Evolutionary conservation across 37 sponge, comb jelly and placozoan genomes (phyloP).

Genomic region (Tethya wilhelma): DNA sequence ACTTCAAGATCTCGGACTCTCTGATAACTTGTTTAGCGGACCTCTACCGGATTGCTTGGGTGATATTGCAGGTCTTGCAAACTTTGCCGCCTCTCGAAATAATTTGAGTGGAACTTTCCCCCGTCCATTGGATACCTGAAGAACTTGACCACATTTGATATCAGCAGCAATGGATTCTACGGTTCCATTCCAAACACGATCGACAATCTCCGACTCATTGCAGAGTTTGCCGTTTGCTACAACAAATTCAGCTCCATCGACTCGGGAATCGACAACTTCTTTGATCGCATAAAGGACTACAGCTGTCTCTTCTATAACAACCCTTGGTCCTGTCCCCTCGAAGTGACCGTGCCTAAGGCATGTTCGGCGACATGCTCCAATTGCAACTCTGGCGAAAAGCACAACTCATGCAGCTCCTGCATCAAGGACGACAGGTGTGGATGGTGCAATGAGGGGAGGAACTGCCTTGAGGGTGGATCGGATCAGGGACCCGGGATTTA

Average conservation of each 20-base stretch:
- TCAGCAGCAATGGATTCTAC: conserved; percentile 57
- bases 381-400: conserved; percentile 67
- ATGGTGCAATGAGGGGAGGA: conserved; percentile 65
- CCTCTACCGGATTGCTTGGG: conserved; percentile 67
- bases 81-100: conserved; percentile 36
- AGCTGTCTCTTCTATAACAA: conserved; percentile 73
- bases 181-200: conserved; percentile 68
- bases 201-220: conserved; percentile 22
- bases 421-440: conserved; percentile 54
- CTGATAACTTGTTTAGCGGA: conserved; percentile 71
- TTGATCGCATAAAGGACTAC: conserved; percentile 56
- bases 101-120: conserved; percentile 70
- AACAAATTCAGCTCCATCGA: conserved; percentile 64
- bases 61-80: conserved; percentile 12
- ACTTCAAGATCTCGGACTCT: conserved; percentile 50
- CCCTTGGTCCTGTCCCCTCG: conserved; percentile 86
- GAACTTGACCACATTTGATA: conserved; percentile 50
- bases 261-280: conserved; percentile 50
- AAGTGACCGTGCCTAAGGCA: conserved; percentile 39
- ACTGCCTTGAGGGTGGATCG: conserved; percentile 66
- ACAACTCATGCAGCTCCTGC: conserved; percentile 53
- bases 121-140: conserved; percentile 36
- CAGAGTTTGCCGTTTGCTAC: conserved; percentile 56
- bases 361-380: conserved; percentile 58
- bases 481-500: conserved; percentile 37